Base-by-base conservation (phyloP, 2,113 vertebrate species). In the Opisthocomus hoazin region DNA sequence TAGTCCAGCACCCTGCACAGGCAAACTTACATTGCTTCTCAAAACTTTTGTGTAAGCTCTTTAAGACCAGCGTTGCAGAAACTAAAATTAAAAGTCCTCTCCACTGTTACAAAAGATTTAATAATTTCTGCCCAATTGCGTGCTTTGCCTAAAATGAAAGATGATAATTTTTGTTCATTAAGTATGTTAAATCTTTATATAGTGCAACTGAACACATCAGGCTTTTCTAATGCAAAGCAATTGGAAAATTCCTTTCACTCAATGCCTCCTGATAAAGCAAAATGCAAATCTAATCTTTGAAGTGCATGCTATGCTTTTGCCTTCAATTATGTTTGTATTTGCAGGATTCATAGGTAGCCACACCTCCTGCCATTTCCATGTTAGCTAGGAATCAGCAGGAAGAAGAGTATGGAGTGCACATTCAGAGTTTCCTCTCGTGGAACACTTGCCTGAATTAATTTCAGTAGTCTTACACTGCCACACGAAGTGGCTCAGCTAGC, bases 331-430 rank as follows among this genome's bases (percentile, higher is more conserved):
- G 24, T n/a, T 36, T 53, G 0, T 29, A 2, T 53, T 65, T 74
- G 48, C 6, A 4, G 36, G 23, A 23, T 29, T 50, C 23, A 0
- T 30, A 57, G 24, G 63, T 65, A 23, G 12, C 32, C 0, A 2
- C 46, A 2, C 20, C 5, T 2, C n/a, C 24, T 60, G 41, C 27
- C 14, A 43, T 65, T 80, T 13, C 23, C 15, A 0, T 30, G 34
- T 29, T 18, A 45, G 37, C 27, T 56, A 19, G 13, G 41, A 46
- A 34, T 6, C 10, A 37, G 24, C 43, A 56, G 75, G 36, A 88
- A 29, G 26, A 39, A 3, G 5, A 34, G n/a, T 2, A 1, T 7
- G 57, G 30, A 24, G 39, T 3, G 30, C 43, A 10, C 0, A 5
- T 20, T n/a, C 3, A 3, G 39, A 18, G 7, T 36, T 12, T 36